A percentile compares a stretch with the other conserved stretches of the same genome.
These are phyloP conservation scores for Gila orcuttii DNA, from an alignment of 2,113 vertebrate genomes.

Conservation along the genomic window DNA sequence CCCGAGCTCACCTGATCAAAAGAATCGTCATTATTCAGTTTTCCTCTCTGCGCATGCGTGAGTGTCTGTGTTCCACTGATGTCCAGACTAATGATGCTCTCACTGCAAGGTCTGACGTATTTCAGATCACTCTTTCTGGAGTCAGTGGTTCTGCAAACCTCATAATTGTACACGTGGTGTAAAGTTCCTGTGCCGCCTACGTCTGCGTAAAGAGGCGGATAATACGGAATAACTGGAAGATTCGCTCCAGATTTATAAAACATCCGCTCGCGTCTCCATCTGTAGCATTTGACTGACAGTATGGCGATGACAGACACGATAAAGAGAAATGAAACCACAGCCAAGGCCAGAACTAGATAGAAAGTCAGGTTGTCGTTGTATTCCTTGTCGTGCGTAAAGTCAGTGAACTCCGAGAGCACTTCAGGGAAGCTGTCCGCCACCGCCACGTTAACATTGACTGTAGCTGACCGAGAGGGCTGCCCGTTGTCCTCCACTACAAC, in stretches of 20 bases:
- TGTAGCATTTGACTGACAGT: too few species aligned
- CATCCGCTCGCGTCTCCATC: too few species aligned
- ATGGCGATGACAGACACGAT: too few species aligned
- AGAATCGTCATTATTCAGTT: neutral
- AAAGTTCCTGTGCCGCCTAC: slow-evolving; percentile 52
- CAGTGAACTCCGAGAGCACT: slow-evolving; percentile 30
- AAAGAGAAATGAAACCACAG: too few species aligned
- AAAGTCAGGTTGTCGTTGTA: slow-evolving; percentile 32
- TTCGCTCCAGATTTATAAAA: too few species aligned
- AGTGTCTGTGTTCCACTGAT: slow-evolving; percentile 63
- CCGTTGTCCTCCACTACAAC: too few species aligned
- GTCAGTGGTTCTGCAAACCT: slow-evolving; percentile 56
- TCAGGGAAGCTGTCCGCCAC: slow-evolving; percentile 57
- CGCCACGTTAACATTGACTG: too few species aligned
- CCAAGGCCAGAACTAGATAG: too few species aligned
- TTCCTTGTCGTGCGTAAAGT: slow-evolving; percentile 12
- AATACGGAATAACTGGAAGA: too few species aligned
- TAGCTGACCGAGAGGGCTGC: too few species aligned
- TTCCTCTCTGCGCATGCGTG: neutral
- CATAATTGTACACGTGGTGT: slow-evolving; percentile 59
- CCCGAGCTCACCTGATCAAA: slow-evolving; percentile 38
- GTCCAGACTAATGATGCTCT: slow-evolving; percentile 66
- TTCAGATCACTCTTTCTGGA: slow-evolving; percentile 58
- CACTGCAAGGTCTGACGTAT: slow-evolving; percentile 33
- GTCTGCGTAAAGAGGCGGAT: too few species aligned